phyloP scores from a whole-genome alignment of 2,113 vertebrate genomes.

The sheep (Ovis aries) region DNA sequence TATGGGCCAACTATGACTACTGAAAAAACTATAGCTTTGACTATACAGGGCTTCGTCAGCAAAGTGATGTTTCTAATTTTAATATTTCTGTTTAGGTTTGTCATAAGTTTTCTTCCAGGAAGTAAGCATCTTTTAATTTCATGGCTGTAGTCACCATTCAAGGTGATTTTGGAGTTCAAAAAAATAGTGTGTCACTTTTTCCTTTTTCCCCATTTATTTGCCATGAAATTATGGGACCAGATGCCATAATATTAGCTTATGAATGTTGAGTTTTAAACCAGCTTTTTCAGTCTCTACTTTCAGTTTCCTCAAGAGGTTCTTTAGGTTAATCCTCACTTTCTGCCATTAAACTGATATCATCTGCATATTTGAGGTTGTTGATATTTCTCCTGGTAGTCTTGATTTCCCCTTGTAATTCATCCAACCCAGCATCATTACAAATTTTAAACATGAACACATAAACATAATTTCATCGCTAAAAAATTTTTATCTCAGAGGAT shows the following conservation, averaged over 20 bases:
- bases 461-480: neutral
- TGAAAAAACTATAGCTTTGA: neutral
- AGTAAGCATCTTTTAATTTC: neutral
- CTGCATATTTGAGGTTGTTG: neutral
- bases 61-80: neutral
- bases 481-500: neutral
- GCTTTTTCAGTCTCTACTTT: neutral
- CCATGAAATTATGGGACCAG: neutral
- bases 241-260: neutral
- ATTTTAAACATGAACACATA: neutral
- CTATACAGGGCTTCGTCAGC: neutral
- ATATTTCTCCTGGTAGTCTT: neutral
- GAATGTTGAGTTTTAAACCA: neutral
- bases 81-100: neutral
- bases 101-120: neutral
- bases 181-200: neutral
- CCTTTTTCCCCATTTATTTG: neutral
- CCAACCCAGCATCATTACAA: neutral
- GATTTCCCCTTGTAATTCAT: neutral
- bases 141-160: neutral
- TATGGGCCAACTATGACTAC: neutral
- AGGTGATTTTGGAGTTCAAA: neutral
- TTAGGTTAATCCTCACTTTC: neutral
- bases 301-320: neutral
- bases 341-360: neutral